phyloP scores from a whole-genome alignment of 2,888 invertebrate genomes.

The Ophion costatus region DNA sequence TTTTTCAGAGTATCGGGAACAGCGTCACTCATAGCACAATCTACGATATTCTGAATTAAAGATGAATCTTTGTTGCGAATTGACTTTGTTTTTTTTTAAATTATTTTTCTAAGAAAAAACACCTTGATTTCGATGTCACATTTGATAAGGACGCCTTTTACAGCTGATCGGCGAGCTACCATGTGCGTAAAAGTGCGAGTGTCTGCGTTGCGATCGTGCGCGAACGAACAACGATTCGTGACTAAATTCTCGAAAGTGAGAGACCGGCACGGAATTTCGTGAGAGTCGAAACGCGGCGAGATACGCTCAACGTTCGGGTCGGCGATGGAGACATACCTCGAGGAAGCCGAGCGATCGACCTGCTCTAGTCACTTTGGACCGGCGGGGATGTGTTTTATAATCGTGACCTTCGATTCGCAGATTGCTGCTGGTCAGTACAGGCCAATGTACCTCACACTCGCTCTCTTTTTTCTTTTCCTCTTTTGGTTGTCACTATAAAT shows the following conservation, averaged over 20 bases:
- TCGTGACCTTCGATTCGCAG: conserved; percentile 59
- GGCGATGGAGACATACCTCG: conserved; percentile 43
- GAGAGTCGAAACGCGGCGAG: conserved; percentile 57
- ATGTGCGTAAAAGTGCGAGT: conserved; percentile 33
- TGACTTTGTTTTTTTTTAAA: not conserved
- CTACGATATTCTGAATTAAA: not conserved
- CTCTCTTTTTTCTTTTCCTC: not conserved
- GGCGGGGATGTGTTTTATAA: conserved; percentile 67
- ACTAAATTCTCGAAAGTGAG: conserved; percentile 70
- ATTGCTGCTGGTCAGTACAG: conserved; percentile 54
- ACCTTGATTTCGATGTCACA: not conserved
- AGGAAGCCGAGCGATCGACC: conserved; percentile 41
- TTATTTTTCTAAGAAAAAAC: not conserved
- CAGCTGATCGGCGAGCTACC: conserved; percentile 31
- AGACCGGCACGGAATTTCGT: conserved; percentile 61
- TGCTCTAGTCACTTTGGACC: conserved; percentile 11
- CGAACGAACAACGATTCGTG: conserved; percentile 65
- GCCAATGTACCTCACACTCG: not conserved
- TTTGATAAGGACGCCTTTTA: conserved; percentile 4
- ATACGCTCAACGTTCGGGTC: conserved; percentile 33
- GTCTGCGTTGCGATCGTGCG: conserved; percentile 48
- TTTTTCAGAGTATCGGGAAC: not conserved
- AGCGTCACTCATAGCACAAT: conserved; percentile 5
- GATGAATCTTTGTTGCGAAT: not conserved
- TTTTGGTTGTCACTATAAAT: too few relatives aligned